A percentile compares a stretch with the other conserved stretches of the same genome.
Evolutionary conservation across 30 jellyfish, hydroid and myxozoan genomes (phyloP).

Genomic region (Catostylus mosaicus): DNA sequence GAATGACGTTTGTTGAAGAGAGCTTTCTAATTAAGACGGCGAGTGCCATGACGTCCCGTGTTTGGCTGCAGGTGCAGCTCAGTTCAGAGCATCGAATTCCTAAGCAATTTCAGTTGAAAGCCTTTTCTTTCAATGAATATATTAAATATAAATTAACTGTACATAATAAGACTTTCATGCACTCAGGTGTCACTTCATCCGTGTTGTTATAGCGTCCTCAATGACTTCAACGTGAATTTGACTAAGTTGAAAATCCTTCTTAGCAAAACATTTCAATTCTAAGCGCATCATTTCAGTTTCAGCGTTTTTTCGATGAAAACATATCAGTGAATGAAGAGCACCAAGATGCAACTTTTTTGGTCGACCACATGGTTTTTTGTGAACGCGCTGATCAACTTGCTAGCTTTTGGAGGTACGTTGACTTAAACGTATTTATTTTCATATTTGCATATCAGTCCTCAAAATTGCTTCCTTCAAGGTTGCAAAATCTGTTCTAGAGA

Average conservation of each 20-base stretch:
- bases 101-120: conserved; percentile 36
- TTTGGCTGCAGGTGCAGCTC: conserved; percentile 48
- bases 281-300: not conserved
- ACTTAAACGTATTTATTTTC: not conserved
- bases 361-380: not conserved
- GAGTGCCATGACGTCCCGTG: conserved; percentile 27
- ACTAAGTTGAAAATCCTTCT: not conserved
- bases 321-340: not conserved
- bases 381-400: not conserved
- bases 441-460: too few species aligned
- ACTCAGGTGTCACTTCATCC: conserved; percentile 27
- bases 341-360: not conserved
- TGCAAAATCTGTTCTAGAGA: too few species aligned
- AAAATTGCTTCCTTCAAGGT: too few species aligned
- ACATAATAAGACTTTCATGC: conserved; percentile 25
- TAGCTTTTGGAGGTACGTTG: not conserved
- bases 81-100: conserved; percentile 14
- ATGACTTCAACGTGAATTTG: not conserved
- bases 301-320: not conserved
- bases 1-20: not conserved
- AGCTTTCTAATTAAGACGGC: conserved; percentile 27
- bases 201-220: not conserved
- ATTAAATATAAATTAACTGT: conserved; percentile 28
- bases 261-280: not conserved
- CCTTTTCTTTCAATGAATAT: conserved; percentile 29